Evolutionary conservation across 92 coral and sea anemone species (phyloP).

Genomic region (Diadumene lineata): DNA sequence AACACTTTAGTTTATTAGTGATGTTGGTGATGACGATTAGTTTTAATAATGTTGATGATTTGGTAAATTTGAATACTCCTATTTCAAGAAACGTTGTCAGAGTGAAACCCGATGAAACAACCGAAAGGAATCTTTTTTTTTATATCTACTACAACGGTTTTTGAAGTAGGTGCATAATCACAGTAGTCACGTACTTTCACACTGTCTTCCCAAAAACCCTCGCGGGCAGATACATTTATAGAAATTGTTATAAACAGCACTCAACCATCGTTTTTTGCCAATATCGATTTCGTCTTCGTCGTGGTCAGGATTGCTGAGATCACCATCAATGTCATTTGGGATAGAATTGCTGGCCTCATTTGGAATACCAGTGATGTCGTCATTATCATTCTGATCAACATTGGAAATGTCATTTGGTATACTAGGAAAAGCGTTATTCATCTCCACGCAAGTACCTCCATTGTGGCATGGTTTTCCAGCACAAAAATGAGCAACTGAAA

Average conservation of each 20-base stretch:
- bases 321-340: not conserved
- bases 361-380: not conserved
- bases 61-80: no score
- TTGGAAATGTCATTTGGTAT: not conserved
- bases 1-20: no score
- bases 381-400: not conserved
- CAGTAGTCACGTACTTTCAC: constrained; percentile 48
- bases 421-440: not conserved
- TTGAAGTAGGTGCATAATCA: no score
- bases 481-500: constrained; percentile 46
- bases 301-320: no score
- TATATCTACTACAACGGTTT: no score
- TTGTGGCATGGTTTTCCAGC: constrained; percentile 39
- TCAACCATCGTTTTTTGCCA: constrained; percentile 20
- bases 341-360: not conserved
- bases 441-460: constrained; percentile 39
- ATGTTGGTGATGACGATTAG: no score
- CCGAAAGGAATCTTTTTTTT: no score
- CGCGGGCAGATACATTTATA: constrained; percentile 39
- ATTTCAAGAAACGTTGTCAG: no score
- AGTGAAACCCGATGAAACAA: no score
- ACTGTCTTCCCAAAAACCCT: constrained; percentile 50
- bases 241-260: not conserved
- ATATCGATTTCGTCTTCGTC: not conserved
- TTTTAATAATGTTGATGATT: no score